Evolutionary conservation across 2,888 invertebrate genomes (phyloP).

Genomic region (Pocota personata): DNA sequence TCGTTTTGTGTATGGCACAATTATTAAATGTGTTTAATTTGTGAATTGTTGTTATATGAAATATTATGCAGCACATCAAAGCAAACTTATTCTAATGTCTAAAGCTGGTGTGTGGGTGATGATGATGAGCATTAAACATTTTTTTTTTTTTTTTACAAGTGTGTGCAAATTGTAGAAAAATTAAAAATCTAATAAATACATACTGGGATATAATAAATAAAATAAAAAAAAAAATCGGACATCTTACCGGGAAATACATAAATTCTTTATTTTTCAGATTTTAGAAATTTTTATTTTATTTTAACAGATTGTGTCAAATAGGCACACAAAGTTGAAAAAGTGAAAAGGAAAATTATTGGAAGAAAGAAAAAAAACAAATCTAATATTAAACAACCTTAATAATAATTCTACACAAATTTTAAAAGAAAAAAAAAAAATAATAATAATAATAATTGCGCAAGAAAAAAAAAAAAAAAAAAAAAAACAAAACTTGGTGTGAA

Average conservation of each 20-base stretch:
- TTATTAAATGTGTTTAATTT: constrained; percentile 23
- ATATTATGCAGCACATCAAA: constrained; percentile 45
- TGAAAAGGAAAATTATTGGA: constrained; percentile 25
- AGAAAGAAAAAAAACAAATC: constrained; percentile 27
- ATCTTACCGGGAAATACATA: constrained; percentile 31
- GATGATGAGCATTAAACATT: constrained; percentile 40
- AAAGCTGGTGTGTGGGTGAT: constrained; percentile 43
- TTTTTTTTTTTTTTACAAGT: constrained; percentile 35
- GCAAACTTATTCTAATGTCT: constrained; percentile 46
- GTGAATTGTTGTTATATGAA: constrained; percentile 34
- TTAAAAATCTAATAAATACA: constrained; percentile 47
- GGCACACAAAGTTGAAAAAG: constrained; percentile 24
- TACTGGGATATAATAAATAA: constrained; percentile 73
- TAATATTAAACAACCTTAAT: constrained; percentile 18
- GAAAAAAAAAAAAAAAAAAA: background rate
- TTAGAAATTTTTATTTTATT: background rate
- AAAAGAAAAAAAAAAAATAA: constrained; percentile 17
- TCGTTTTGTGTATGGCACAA: constrained; percentile 35
- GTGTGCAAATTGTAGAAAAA: constrained; percentile 46
- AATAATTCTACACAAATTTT: constrained; percentile 36
- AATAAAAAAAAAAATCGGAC: constrained; percentile 30
- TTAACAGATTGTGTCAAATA: constrained; percentile 17
- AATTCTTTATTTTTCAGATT: constrained; percentile 5
- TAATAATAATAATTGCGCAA: background rate
- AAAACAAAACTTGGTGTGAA: constrained; percentile 23